Evolutionary conservation across 2,113 vertebrate species (phyloP).

Genomic region (Gallinago undulata): DNA sequence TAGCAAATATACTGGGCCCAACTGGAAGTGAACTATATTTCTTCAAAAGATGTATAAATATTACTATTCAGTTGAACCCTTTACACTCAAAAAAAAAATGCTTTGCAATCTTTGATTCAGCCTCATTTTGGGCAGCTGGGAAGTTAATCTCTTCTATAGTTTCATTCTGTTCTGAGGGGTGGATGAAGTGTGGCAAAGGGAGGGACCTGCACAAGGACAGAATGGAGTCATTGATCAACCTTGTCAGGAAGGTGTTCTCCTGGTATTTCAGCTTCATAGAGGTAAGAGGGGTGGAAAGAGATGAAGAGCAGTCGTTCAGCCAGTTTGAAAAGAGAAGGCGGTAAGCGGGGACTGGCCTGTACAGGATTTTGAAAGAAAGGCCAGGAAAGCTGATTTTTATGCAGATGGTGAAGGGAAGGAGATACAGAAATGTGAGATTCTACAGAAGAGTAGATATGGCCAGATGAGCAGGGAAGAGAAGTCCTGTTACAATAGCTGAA

Average conservation of each 20-base stretch:
- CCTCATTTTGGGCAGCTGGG: conserved; percentile 43
- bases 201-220: conserved; percentile 67
- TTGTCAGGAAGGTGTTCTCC: conserved; percentile 67
- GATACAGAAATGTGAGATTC: not conserved
- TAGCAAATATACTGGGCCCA: not conserved
- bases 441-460: not conserved
- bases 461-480: not conserved
- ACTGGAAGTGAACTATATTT: conserved; percentile 17
- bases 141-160: conserved; percentile 70
- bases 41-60: conserved; percentile 10
- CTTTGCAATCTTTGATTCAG: conserved; percentile 54
- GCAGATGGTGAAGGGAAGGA: not conserved
- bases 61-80: conserved; percentile 17
- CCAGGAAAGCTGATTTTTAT: conserved; percentile 1
- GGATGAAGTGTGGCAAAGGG: conserved; percentile 66
- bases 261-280: conserved; percentile 65
- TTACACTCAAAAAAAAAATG: conserved; percentile 31
- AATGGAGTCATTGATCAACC: conserved; percentile 68
- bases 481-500: not conserved
- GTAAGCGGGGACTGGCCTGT: conserved; percentile 16
- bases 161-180: conserved; percentile 69
- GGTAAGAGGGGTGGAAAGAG: conserved; percentile 67
- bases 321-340: conserved; percentile 16
- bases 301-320: conserved; percentile 38
- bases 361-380: not conserved